Evolutionary conservation across 2,888 invertebrate genomes (phyloP), one percentile per base, ranked within the genome.

Genomic region (Calliphora vomitoria): DNA sequence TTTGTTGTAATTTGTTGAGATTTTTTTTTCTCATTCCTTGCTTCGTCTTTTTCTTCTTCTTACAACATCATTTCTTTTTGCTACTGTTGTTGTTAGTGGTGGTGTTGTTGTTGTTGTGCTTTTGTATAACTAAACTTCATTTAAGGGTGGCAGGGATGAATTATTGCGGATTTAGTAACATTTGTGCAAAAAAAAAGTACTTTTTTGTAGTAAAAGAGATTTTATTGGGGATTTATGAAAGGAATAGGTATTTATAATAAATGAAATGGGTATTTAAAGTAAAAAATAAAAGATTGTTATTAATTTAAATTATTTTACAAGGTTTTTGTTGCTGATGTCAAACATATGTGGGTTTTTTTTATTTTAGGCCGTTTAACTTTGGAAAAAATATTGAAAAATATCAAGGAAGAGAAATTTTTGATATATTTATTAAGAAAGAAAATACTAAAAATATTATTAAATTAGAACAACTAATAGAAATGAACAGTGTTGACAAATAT

Each of bases 91-190:
- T 82, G 44, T 53, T 74, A 20, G 13, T 64, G 31, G 4, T 64
- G 18, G 4, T 69, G 58, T 44, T 64, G 6, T 69, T 55, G 18
- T 64, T 81, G 62, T 64, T 81, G 64, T 41, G 31, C 62, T 74
- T 83, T 76, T 71, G 82, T 83, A 62, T 83, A 83, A 71, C 78
- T 53, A 25, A 83, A 83, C 71, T 71, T 78, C 35, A 35, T 78
- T 83, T 83, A 78, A 83, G 83, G 83, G 83, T 78, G 78, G 83
- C 83, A 83, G 76, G 55, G 78, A 83, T 83, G 83, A 78, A 83
- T 76, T 83, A 64, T 78, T 78, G 62, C 35, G 83, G 71, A 83
- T 60, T 82, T 55, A 78, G 41, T 71, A 71, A 11, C 6, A 44
- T 71, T 71, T 78, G 55, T 58, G 35, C 47, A 1, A 47, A 15